Evolutionary conservation across 1,140 invertebrate species (phyloP), one percentile per base, ranked within the genome.

Genomic region (Musca vetustissima): DNA sequence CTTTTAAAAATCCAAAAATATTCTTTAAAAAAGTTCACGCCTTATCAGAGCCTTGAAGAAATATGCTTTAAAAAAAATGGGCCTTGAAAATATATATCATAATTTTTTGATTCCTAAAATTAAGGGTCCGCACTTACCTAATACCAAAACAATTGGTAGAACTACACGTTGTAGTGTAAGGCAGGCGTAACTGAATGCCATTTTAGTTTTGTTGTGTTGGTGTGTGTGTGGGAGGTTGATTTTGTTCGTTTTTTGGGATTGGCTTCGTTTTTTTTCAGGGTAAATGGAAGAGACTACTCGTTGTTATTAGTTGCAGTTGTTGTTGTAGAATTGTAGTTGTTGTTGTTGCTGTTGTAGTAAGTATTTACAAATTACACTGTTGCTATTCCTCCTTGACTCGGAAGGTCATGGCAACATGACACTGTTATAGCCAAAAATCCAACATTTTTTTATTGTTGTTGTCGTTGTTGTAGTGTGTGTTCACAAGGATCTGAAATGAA

Each of bases 121-220:
- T 7, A 19, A 57, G 11, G 17, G n/a, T n/a, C n/a, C n/a, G n/a
- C n/a, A 80, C 77, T 81, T 47, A 81, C 79, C 78, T 71, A 81
- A 70, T 52, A 79, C 79, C 69, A 81, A 73, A 50, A 81, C 77
- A 50, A 76, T 76, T 61, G 79, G 79, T 69, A 81, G 72, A 14
- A 81, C 76, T 67, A 76, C 76, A 69, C 79, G 79, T 73, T 81
- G 79, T 61, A 81, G 73, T 66, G 77, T 70, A 65, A 80, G 73
- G 75, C 79, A 80, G 55, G 75, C 76, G 73, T 81, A 81, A 69
- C 78, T 80, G 72, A 80, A 74, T 71, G 79, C 78, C 78, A 80
- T 80, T 73, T 77, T 73, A 53, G 61, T 55, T 14, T 19, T 15
- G 53, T 28, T 32, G 32, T 36, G 25, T n/a, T 59, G 28, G 25